Percentiles rank a stretch among this genome's conserved stretches.
Conservation (phyloP, 2,888 invertebrate genomes). For the Caenorhabditis afra region DNA sequence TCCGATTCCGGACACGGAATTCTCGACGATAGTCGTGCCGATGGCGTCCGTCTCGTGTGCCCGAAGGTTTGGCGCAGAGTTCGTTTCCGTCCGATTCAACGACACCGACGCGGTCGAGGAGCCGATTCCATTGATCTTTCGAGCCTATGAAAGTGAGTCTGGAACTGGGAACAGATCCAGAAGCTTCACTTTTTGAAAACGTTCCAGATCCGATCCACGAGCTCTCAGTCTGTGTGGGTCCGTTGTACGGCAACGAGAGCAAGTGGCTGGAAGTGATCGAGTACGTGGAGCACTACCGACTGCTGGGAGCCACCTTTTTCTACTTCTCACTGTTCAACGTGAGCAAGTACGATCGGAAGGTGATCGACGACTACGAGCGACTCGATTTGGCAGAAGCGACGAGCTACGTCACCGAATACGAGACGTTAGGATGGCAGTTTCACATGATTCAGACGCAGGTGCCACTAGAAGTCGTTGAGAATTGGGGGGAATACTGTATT, state of each 20-base stretch:
- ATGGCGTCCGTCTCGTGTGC: conserved; percentile 31
- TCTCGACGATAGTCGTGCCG: conserved; percentile 25
- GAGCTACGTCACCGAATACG: conserved; percentile 38
- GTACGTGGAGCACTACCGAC: conserved; percentile 37
- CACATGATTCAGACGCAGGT: conserved; percentile 45
- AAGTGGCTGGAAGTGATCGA: conserved; percentile 40
- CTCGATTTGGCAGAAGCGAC: conserved; percentile 29
- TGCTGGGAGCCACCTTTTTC: conserved; percentile 38
- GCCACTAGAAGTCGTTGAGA: too few species aligned
- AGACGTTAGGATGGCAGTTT: conserved; percentile 22
- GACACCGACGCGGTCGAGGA: neutral
- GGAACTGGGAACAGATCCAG: too few species aligned
- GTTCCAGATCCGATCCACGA: conserved; percentile 46
- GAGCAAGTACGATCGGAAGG: conserved; percentile 12
- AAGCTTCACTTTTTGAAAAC: too few species aligned
- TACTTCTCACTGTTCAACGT: conserved; percentile 40
- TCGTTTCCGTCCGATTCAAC: conserved; percentile 11
- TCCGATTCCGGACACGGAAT: neutral
- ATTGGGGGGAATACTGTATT: too few species aligned
- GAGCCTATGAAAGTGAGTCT: conserved; percentile 13
- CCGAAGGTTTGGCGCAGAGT: conserved; percentile 25
- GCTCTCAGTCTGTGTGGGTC: conserved; percentile 31
- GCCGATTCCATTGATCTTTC: conserved; percentile 25
- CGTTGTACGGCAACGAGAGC: conserved; percentile 36
- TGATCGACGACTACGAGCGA: neutral